A percentile compares a stretch with the other conserved stretches of the same genome.
Conservation (phyloP, 2,797 vertebrate species). For the Harpagifer antarcticus region DNA sequence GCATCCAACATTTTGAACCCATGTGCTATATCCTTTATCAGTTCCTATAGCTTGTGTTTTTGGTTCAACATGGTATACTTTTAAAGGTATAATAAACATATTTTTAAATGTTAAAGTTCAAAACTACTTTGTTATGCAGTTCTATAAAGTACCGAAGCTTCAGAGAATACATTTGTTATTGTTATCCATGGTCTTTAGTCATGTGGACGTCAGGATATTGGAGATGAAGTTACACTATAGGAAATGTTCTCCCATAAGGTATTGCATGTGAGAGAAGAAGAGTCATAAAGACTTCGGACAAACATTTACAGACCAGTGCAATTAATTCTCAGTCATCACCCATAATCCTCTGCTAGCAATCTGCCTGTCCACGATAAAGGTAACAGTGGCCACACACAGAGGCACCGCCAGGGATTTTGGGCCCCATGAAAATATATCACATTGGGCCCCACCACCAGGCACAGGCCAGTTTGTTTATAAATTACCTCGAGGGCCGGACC, state of each 20-base stretch:
- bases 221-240: constrained; percentile 3
- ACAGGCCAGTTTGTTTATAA: no score
- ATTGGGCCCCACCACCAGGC: no score
- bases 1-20: background rate
- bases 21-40: background rate
- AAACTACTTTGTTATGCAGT: background rate
- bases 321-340: constrained; percentile 35
- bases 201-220: constrained; percentile 9
- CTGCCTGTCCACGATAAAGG: constrained; percentile 21
- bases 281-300: background rate
- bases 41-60: background rate
- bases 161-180: background rate
- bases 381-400: constrained; percentile 27
- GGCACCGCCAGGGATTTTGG: no score
- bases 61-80: background rate
- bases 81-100: background rate
- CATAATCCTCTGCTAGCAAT: constrained; percentile 17
- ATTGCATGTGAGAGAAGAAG: constrained; percentile 1
- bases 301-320: constrained; percentile 40
- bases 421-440: no score
- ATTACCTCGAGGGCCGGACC: no score
- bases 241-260: background rate
- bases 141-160: background rate
- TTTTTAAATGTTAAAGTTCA: background rate
- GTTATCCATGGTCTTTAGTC: background rate